These are phyloP conservation scores for Rhinopomastus cyanomelas DNA, from an alignment of 2,113 vertebrate species.

Conservation along the genomic window DNA sequence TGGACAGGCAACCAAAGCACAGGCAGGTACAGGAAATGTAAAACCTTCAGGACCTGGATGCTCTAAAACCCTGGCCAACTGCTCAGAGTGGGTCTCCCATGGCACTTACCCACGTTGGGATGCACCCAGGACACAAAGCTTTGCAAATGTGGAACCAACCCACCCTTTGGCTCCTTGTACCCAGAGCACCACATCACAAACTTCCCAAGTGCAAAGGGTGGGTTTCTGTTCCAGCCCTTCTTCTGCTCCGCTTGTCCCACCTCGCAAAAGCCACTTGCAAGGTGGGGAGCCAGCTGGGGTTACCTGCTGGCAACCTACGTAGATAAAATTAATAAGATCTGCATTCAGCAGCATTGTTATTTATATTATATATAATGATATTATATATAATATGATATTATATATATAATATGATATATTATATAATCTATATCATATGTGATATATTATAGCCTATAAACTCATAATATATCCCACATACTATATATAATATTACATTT, in stretches of 20 bases:
- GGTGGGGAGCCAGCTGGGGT: background rate
- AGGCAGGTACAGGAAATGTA: background rate
- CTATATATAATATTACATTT: background rate
- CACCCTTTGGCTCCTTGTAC: slow-evolving; percentile 4
- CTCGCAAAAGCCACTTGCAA: background rate
- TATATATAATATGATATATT: slow-evolving; percentile 35
- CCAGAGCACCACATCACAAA: background rate
- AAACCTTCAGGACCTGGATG: background rate
- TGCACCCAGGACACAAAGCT: background rate
- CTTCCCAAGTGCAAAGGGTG: background rate
- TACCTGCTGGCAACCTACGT: background rate
- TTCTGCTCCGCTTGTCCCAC: background rate
- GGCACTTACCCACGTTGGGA: background rate
- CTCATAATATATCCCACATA: background rate
- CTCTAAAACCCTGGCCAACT: background rate
- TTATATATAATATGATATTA: slow-evolving; percentile 30
- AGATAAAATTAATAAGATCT: background rate
- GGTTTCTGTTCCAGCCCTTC: background rate
- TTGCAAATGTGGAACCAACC: slow-evolving; percentile 23
- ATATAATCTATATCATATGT: background rate
- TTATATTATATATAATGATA: slow-evolving; percentile 13
- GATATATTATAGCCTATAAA: slow-evolving; percentile 6
- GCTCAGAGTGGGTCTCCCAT: background rate
- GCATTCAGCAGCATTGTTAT: background rate
- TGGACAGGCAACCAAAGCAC: background rate